Base-by-base conservation (phyloP, 2,797 vertebrate species). In the Peromyscus attwateri region DNA sequence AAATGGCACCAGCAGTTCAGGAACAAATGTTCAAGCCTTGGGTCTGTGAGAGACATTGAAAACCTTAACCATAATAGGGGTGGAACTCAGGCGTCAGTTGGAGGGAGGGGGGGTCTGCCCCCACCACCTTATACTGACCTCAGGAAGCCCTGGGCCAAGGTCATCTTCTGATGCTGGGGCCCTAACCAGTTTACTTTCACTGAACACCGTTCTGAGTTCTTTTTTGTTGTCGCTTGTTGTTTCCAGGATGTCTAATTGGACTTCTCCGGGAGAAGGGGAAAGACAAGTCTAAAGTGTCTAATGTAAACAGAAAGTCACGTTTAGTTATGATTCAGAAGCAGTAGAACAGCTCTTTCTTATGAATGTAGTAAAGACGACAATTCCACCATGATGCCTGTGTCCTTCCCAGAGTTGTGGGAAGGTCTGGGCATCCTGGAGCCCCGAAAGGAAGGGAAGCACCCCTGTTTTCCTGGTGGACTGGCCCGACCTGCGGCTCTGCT, bases 261-360 rank as follows among this genome's bases (percentile, higher is more conserved):
- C 49, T 27, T 87, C 14, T 46, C 8, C n/a, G 31, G 27, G 17
- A 83, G 29, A 62, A 91, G n/a, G 68, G 37, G 6, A 79, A 80
- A 55, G 49, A 75, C 3, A 29, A 93, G 31, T 21, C 49, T 49
- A 82, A 92, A 62, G 12, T 34, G 37, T 57, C 52, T 85, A 46
- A 57, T 66, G 49, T 70, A 70, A 60, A 85, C 31, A 49, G 52
- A 34, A 92, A 81, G 37, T 60, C 76, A 85, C 3, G 6, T 75
- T 79, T 96, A 75, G 49, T 91, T 85, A 80, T 70, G 40, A 83
- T 55, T 46, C 83, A 87, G 43, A 70, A 34, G 16, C 88, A 82
- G 43, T 40, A 93, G 1, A 31, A 49, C 29, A 49, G 11, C 27
- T 95, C n/a, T 66, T 46, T 92, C 60, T 19, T 66, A 17, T 64